phyloP scores from a whole-genome alignment of 2,113 vertebrate species.

The Heptranchias perlo region DNA sequence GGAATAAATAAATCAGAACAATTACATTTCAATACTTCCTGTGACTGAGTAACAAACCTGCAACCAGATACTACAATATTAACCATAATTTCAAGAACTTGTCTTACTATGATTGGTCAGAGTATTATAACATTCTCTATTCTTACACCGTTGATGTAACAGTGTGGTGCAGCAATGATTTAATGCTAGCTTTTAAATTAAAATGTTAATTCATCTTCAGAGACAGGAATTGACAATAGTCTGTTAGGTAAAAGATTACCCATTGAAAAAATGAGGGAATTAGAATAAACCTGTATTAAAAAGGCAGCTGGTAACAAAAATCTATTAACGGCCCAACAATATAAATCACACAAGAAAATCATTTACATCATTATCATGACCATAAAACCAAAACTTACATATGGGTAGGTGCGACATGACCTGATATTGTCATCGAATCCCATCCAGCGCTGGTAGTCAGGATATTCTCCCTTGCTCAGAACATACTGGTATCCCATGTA shows the following conservation, averaged over 20 bases:
- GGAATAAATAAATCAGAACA: background rate
- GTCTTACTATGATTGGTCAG: background rate
- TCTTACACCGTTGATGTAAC: background rate
- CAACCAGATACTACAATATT: background rate
- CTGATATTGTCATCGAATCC: conserved; percentile 40
- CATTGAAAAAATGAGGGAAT: background rate
- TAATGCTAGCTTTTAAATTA: background rate
- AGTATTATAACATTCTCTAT: background rate
- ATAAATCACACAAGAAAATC: background rate
- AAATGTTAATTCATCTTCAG: background rate
- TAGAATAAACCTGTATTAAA: background rate
- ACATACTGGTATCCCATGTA: conserved; percentile 43
- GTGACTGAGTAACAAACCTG: background rate
- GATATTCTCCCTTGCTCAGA: conserved; percentile 41
- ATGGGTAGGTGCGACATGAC: conserved; percentile 28
- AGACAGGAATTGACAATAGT: background rate
- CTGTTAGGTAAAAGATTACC: background rate
- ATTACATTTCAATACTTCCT: background rate
- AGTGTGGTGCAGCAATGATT: background rate
- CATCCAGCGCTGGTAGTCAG: conserved; percentile 41
- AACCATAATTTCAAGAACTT: background rate
- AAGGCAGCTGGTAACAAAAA: background rate
- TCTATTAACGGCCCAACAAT: background rate
- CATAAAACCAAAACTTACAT: conserved; percentile 13
- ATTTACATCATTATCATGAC: background rate